Base-by-base conservation (phyloP, 2,797 vertebrate genomes). In the Sardinella longiceps region DNA sequence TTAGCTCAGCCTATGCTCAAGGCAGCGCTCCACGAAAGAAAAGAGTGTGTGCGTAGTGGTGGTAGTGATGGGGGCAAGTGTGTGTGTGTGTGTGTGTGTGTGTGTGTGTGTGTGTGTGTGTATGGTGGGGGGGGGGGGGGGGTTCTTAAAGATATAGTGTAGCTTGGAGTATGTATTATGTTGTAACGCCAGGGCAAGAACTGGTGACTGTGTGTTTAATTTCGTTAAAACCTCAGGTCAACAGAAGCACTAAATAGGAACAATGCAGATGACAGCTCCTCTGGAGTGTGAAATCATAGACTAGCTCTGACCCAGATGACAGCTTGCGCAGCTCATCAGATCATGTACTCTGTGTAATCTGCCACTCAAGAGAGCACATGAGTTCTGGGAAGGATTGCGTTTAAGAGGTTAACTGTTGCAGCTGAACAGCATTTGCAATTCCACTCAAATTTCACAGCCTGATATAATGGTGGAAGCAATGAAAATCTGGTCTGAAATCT, bases 1-100 rank as follows among this genome's bases (percentile, higher is more conserved):
- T 92, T 91, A 93, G 89, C 89, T 91, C 86, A 85, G 89, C 90
- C 89, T 92, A 90, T 84, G 80, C 51, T 77, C 25, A 37, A 58
- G 58, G 14, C 82, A 88, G 87, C 51, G 30, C 86, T 81, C 83
- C 30, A 74, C 83, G 63, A 86, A 53, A 80, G 82, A 5, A 23
- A 53, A 6, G 3, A 23, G 33, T 37, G 33, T 56, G 30, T 51
- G 45, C n/a, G n/a, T n/a, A n/a, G n/a, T n/a, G n/a, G n/a, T n/a
- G n/a, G n/a, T n/a, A n/a, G n/a, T n/a, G n/a, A n/a, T n/a, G n/a
- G n/a, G n/a, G n/a, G n/a, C n/a, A n/a, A 51, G 63, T 70, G 60
- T 30, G 28, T 30, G 81, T 77, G 84, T 56, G 46, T 81, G 60
- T 81, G 23, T 70, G 84, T 23, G 58, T 14, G 70, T 5, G 33